A percentile compares a stretch with the other conserved stretches of the same genome.
Conservation (phyloP, 2,797 vertebrate species). For the Sylvia borin region DNA sequence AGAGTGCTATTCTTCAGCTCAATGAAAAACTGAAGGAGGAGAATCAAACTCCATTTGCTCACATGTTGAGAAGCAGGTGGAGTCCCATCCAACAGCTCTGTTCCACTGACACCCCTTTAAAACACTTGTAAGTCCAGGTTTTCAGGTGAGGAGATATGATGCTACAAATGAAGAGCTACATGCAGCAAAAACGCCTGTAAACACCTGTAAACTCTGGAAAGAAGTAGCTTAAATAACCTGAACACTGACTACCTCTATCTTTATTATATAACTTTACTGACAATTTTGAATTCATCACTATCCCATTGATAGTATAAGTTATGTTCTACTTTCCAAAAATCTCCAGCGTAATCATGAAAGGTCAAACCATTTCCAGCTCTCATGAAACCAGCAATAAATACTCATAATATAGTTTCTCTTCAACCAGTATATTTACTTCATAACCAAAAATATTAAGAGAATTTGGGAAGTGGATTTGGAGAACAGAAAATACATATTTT, state of each 20-base stretch:
- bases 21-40: background rate
- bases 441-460: background rate
- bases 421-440: background rate
- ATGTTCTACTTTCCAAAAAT: background rate
- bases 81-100: background rate
- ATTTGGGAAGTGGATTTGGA: background rate
- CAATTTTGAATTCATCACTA: background rate
- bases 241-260: background rate
- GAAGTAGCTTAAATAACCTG: background rate
- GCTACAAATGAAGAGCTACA: background rate
- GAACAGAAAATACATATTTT: background rate
- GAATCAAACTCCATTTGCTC: background rate
- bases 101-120: background rate
- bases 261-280: background rate
- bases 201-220: background rate
- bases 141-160: background rate
- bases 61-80: background rate
- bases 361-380: conserved; percentile 31
- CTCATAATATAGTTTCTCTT: conserved; percentile 18
- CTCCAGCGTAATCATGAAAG: background rate
- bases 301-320: background rate
- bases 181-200: background rate
- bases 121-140: background rate
- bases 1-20: background rate
- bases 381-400: conserved; percentile 48